Evolutionary conservation across 2,888 invertebrate species (phyloP), one percentile per base, ranked within the genome.

Genomic region (Tenthredo scrophulariae): DNA sequence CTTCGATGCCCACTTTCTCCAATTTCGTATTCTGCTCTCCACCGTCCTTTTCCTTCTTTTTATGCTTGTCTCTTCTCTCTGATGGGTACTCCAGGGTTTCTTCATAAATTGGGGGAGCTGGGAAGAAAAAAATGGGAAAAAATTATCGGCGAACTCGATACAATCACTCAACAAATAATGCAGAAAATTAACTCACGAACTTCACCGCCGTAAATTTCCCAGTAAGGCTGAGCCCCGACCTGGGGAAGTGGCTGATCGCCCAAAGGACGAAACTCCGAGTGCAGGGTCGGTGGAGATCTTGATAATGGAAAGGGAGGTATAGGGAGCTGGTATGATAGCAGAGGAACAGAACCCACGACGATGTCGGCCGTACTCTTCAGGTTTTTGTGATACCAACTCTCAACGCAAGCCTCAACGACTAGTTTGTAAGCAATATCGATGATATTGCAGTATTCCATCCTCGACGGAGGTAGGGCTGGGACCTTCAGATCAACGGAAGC

Each of bases 341-440:
- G 40, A 29, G 84, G 70, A 33, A 84, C 84, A 5, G 70, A 70
- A 22, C 84, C 84, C 7, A 84, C 65, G 13, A 84, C 22, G 33
- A 84, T 46, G 50, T 54, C 54, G 15, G 70, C 58, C 5, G n/a
- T 40, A 9, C 37, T 70, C 13, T 54, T 84, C 26, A 84, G 50
- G 37, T 84, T 84, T 46, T 72, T 84, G 84, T 84, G 84, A 43
- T 70, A 84, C 72, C 67, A 70, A 26, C 72, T 72, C 18, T 84
- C 72, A 5, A 84, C 84, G 26, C 72, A 67, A 2, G 84, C 84
- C 15, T 84, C 84, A 18, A 84, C 84, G n/a, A 50, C 58, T 6
- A 84, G 22, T 15, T 72, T 67, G 72, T 84, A 84, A 46, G 46
- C 70, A 4, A 84, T 46, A 10, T 84, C 84, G 22, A 84, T 84